A percentile compares a stretch with the other conserved stretches of the same genome.
phyloP scores from a whole-genome alignment of 2,113 vertebrate species.

The Archocentrus centrarchus region DNA sequence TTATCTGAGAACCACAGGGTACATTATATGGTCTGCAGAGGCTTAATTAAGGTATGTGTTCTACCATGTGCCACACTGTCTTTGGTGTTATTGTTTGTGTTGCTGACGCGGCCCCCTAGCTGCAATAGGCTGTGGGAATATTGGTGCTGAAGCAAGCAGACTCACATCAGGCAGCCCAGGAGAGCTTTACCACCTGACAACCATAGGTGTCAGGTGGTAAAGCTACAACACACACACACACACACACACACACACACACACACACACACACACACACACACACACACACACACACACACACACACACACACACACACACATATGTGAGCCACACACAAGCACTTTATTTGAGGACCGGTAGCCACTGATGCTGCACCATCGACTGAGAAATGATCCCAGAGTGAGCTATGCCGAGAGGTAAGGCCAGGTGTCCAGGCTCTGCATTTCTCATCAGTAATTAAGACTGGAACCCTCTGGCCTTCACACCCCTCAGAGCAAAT shows the following conservation, averaged over 20 bases:
- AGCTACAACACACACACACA: background rate
- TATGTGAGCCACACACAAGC: background rate
- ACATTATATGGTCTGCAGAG: background rate
- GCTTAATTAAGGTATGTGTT: background rate
- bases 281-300: background rate
- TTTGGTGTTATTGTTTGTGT: background rate
- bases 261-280: background rate
- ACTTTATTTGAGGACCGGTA: slow-evolving; percentile 2
- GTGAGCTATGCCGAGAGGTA: slow-evolving; percentile 50
- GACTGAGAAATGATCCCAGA: slow-evolving; percentile 48
- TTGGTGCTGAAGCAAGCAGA: slow-evolving; percentile 21
- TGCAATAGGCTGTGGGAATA: slow-evolving; percentile 16
- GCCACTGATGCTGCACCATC: slow-evolving; percentile 15
- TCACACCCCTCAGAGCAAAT: slow-evolving; percentile 39
- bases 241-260: background rate
- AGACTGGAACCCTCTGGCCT: slow-evolving; percentile 57
- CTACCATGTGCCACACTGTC: background rate
- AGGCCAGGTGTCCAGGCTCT: slow-evolving; percentile 66
- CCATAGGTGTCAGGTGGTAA: accelerated
- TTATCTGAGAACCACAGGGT: background rate
- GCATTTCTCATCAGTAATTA: slow-evolving; percentile 74
- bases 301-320: background rate
- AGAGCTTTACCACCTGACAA: slow-evolving; percentile 38
- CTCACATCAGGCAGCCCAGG: slow-evolving; percentile 13
- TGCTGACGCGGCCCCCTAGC: background rate